Evolutionary conservation across 1,140 invertebrate species (phyloP), one percentile per base, ranked within the genome.

Genomic region (Lycorma delicatula): DNA sequence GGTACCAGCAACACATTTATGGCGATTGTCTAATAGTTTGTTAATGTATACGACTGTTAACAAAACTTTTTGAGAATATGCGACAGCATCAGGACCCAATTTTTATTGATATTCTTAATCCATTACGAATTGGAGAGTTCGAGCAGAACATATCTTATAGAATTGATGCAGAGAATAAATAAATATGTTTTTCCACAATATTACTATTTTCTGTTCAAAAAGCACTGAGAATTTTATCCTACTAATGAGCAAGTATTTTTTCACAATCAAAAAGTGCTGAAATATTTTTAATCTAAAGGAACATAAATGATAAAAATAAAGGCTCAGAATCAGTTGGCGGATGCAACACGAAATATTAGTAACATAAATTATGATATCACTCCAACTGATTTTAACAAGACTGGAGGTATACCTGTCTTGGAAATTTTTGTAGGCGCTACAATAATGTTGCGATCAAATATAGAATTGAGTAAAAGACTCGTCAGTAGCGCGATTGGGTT

Each of bases 1-100:
- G 59, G 51, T 56, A 11, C 66, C 66, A 48, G 68, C 64, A 56
- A 66, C 62, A 60, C 61, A 71, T 60, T 61, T 72, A 46, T 73
- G 1, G 6, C 3, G 3, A 6, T 38, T 12, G 36, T 38, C 3
- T 12, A 38, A 13, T 38, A n/a, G n/a, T n/a, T n/a, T n/a, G n/a
- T n/a, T n/a, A n/a, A n/a, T n/a, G n/a, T n/a, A n/a, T n/a, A n/a
- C n/a, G n/a, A n/a, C n/a, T n/a, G n/a, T n/a, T n/a, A n/a, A n/a
- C n/a, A n/a, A n/a, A n/a, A n/a, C n/a, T 38, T 3, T n/a, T 13
- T 6, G 3, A 5, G 12, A 38, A 38, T 38, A 38, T 38, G 36
- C 3, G 36, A 38, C 36, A 38, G n/a, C 36, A 38, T n/a, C 3
- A 18, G 3, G 13, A 13, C 12, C 13, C 36, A 3, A 38, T 18